These are phyloP conservation scores for Oscheius sp. DNA, from an alignment of 2,888 invertebrate species.

Conservation along the genomic window DNA sequence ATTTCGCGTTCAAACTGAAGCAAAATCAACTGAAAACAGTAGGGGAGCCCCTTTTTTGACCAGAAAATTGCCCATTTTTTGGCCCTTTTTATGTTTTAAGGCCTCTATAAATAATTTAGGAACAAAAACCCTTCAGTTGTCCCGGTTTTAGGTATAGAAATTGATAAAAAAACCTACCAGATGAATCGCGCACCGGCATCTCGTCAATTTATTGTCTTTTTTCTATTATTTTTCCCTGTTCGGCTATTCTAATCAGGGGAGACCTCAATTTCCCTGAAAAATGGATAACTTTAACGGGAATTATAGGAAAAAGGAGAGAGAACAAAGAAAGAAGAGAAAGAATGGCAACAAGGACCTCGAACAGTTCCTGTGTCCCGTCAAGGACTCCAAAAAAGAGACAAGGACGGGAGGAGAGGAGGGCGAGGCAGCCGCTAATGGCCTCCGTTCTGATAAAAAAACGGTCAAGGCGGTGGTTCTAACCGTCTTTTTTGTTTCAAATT, in stretches of 20 bases:
- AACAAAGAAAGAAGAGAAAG: background rate
- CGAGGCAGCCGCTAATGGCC: constrained; percentile 14
- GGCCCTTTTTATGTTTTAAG: too few species aligned
- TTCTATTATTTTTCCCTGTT: background rate
- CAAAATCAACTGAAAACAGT: too few species aligned
- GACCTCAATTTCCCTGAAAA: background rate
- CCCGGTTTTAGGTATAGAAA: background rate
- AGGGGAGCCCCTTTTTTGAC: too few species aligned
- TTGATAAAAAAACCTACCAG: constrained; percentile 20
- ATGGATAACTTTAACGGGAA: background rate
- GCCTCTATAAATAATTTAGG: too few species aligned
- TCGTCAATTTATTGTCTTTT: constrained; percentile 1
- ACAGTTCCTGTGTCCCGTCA: background rate
- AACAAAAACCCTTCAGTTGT: too few species aligned
- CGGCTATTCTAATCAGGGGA: background rate
- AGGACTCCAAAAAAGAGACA: background rate
- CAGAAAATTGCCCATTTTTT: too few species aligned
- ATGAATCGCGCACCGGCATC: constrained; percentile 39
- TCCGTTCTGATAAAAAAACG: constrained; percentile 8
- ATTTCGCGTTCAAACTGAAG: too few species aligned
- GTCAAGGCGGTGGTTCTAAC: background rate
- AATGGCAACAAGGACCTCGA: background rate
- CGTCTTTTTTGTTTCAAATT: background rate
- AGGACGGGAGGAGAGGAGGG: too few species aligned
- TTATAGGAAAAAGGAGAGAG: background rate